Conservation (phyloP, 2,888 invertebrate species). For the Sthenelais limicola region DNA sequence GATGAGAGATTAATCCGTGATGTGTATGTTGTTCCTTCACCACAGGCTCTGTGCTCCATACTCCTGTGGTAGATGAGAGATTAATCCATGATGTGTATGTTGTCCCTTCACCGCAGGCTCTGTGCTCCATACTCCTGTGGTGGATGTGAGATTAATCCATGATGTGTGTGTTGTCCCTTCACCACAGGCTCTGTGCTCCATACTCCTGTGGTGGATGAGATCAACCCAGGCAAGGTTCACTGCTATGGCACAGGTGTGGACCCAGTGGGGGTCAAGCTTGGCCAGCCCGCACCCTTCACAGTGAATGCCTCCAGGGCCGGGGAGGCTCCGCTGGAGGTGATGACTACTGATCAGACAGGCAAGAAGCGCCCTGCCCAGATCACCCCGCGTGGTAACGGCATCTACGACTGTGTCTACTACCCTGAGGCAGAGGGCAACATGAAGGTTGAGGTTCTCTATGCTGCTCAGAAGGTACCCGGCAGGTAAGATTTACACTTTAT, state of each 20-base stretch:
- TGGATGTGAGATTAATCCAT: no score
- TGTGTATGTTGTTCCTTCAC: no score
- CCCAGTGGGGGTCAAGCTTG: constrained; percentile 80
- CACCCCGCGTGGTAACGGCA: constrained; percentile 75
- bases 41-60: no score
- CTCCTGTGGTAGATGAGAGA: no score
- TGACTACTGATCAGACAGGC: constrained; percentile 75
- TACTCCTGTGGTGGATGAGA: constrained; percentile 76
- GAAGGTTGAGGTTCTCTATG: constrained; percentile 83
- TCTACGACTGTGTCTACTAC: constrained; percentile 85
- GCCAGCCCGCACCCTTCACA: constrained; percentile 89
- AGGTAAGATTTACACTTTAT: constrained; percentile 76
- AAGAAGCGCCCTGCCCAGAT: constrained; percentile 63
- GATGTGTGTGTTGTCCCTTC: no score
- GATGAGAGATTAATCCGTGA: no score
- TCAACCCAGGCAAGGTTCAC: constrained; percentile 79
- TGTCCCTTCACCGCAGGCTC: constrained; percentile 54
- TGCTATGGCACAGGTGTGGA: constrained; percentile 87
- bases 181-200: constrained; percentile 73
- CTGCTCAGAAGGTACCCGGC: constrained; percentile 82
- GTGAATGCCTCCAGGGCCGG: constrained; percentile 94
- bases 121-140: no score
- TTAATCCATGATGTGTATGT: no score
- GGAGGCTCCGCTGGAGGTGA: constrained; percentile 84
- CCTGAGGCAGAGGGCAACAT: constrained; percentile 81